Evolutionary conservation across 2,113 vertebrate species (phyloP), one percentile per base, ranked within the genome.

Genomic region (Ageneiosus marmoratus): DNA sequence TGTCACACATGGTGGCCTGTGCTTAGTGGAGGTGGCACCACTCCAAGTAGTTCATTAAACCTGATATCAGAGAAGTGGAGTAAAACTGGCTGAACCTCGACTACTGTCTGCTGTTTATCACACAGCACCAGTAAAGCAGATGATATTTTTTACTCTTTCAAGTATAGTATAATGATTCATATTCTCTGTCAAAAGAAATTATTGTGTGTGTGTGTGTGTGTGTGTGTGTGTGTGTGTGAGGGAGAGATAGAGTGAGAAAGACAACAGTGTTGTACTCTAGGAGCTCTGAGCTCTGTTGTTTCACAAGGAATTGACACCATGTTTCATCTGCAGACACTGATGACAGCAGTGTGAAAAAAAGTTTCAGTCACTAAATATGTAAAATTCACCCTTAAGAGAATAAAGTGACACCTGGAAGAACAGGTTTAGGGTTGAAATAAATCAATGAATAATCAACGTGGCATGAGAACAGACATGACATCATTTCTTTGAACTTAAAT

Each of bases 41-140:
- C 91, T 92, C 90, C 90, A 87, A 91, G 91, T 88, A 91, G 83
- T 92, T 92, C 91, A 91, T 92, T 92, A 92, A 89, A 88, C 90
- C 87, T 90, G 88, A 92, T 90, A 91, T 92, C 91, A 90, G 89
- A 91, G 89, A 90, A 77, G 87, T 89, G 90, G 91, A 91, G 86
- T 86, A 91, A 90, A 91, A 89, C 89, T 90, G 90, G 88, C 92
- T 88, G 89, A 89, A 86, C 88, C 91, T 91, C 89, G 90, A 89
- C 90, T 89, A 90, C 89, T 89, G 89, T 89, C 89, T 90, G 88
- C 89, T 91, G 89, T 90, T 92, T 91, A 92, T 90, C 87, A 81
- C 85, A 69, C n/a, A 88, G 85, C 88, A 87, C 87, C 88, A 89
- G 85, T 81, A 86, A 89, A 91, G 90, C 88, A 91, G 89, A 91